Evolutionary conservation across 2,113 vertebrate species (phyloP).

Genomic region (Pelvicachromis taeniatus): DNA sequence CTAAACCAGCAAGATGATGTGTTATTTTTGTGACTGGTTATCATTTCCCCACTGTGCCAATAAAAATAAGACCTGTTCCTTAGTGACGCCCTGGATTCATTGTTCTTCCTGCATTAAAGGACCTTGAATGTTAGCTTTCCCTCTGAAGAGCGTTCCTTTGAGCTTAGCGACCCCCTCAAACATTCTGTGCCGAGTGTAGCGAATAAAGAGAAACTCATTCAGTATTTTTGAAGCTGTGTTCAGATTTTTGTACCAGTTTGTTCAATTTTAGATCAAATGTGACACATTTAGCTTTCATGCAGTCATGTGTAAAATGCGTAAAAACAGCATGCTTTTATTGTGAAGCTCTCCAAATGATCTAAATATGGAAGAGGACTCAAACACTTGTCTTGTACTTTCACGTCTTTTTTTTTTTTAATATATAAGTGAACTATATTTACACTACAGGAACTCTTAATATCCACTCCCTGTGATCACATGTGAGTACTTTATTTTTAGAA

Average conservation of each 20-base stretch:
- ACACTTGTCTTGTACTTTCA: background rate
- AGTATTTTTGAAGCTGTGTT: background rate
- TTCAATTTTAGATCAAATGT: background rate
- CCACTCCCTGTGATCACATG: background rate
- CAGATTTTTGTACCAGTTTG: background rate
- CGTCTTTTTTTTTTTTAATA: background rate
- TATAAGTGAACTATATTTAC: background rate
- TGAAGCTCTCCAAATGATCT: background rate
- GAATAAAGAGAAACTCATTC: background rate
- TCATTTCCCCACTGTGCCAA: background rate
- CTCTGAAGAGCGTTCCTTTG: background rate
- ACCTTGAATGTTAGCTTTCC: background rate
- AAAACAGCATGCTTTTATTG: background rate
- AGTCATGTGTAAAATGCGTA: background rate
- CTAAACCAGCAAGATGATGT: background rate
- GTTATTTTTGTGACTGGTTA: background rate
- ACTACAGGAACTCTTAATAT: background rate
- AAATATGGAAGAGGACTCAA: background rate
- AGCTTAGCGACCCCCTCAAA: background rate
- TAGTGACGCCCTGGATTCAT: background rate
- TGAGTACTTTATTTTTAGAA: background rate
- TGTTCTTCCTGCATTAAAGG: background rate
- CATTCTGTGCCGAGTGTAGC: background rate
- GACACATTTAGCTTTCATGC: background rate
- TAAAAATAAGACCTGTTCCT: background rate